These are phyloP conservation scores for Hybognathus amarus DNA, from an alignment of 2,797 vertebrate species.

Conservation along the genomic window DNA sequence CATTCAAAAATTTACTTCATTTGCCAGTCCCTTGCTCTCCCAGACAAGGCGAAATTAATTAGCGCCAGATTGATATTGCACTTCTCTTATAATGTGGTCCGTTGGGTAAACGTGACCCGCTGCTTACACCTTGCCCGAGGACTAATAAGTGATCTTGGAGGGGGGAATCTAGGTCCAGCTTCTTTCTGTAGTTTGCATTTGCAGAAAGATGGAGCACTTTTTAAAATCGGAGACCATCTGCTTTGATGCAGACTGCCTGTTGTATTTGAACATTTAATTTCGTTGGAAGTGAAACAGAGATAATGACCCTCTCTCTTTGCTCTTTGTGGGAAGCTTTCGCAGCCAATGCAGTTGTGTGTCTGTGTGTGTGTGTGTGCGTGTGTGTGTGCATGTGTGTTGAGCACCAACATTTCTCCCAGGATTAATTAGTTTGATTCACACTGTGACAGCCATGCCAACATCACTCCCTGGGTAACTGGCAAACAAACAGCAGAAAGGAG, in stretches of 20 bases:
- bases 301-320: constrained; percentile 46
- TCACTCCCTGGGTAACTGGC: constrained; percentile 44
- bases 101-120: constrained; percentile 18
- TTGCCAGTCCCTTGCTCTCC: constrained; percentile 33
- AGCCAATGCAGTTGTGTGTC: constrained; percentile 9
- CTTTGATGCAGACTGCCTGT: constrained; percentile 39
- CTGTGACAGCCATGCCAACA: constrained; percentile 54
- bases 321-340: constrained; percentile 34
- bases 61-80: constrained; percentile 47
- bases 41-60: constrained; percentile 52
- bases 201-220: background rate
- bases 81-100: constrained; percentile 3
- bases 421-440: constrained; percentile 65
- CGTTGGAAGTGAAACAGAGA: constrained; percentile 49
- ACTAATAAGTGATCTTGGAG: background rate
- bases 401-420: constrained; percentile 55
- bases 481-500: constrained; percentile 49
- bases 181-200: background rate
- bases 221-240: constrained; percentile 33
- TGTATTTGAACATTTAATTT: constrained; percentile 54
- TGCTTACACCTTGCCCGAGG: constrained; percentile 15
- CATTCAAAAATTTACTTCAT: constrained; percentile 42
- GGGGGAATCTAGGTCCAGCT: background rate
- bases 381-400: background rate
- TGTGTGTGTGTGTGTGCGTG: background rate